A percentile compares a stretch with the other conserved stretches of the same genome.
Conservation (phyloP, 2,113 vertebrate species). For the Pseudopodoces humilis region DNA sequence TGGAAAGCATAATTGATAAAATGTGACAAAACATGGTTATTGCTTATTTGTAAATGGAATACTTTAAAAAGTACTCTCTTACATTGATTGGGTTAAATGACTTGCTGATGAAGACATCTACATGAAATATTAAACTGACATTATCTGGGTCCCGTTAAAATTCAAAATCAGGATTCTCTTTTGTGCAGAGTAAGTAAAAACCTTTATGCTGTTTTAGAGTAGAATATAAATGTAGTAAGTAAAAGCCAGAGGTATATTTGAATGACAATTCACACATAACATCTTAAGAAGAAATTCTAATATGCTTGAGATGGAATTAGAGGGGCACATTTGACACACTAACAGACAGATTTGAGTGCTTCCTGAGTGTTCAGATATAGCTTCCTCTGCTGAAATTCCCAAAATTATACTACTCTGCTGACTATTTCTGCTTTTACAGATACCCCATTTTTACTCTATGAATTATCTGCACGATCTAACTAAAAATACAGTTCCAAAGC, state of each 20-base stretch:
- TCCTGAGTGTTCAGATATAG: not conserved
- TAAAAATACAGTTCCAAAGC: conserved; percentile 34
- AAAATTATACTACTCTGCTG: not conserved
- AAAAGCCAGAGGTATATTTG: not conserved
- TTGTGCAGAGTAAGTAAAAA: conserved; percentile 1
- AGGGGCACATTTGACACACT: not conserved
- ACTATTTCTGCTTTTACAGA: not conserved
- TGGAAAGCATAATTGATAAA: conserved; percentile 20
- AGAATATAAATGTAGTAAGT: not conserved
- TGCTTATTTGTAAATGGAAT: not conserved
- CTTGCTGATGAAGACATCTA: not conserved
- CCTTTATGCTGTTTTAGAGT: not conserved
- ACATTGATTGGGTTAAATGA: not conserved
- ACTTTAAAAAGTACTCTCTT: conserved; percentile 1
- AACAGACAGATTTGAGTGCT: not conserved
- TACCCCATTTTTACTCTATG: not conserved
- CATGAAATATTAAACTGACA: not conserved
- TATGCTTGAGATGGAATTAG: not conserved
- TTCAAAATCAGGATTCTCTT: not conserved
- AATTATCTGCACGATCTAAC: not conserved
- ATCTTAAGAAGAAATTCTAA: not conserved
- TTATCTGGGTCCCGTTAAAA: not conserved
- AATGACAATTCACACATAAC: not conserved
- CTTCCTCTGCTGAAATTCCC: not conserved
- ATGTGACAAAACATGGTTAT: not conserved